Evolutionary conservation across 2,888 invertebrate genomes (phyloP).

Genomic region (Sinopyrophorus schimmeli): DNA sequence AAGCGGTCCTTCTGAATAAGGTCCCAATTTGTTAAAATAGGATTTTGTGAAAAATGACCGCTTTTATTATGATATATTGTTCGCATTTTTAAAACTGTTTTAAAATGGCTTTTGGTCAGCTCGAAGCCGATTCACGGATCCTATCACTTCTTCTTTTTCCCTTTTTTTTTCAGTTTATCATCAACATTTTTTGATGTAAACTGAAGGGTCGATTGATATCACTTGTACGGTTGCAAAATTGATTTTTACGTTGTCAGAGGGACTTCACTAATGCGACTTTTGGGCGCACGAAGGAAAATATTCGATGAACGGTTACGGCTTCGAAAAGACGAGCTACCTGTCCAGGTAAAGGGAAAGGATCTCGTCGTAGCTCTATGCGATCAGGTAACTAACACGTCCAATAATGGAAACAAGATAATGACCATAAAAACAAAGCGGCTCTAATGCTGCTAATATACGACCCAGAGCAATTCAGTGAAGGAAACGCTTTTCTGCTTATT

Average conservation of each 20-base stretch:
- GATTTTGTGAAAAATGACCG: conserved; percentile 48
- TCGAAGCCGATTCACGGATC: neutral
- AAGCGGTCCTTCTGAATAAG: conserved; percentile 37
- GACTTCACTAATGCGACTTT: too few relatives aligned
- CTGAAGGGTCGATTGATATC: too few relatives aligned
- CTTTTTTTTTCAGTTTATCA: neutral
- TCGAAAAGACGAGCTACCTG: too few relatives aligned
- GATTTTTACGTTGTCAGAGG: too few relatives aligned
- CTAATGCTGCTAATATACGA: conserved; percentile 46
- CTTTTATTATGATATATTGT: conserved; percentile 48
- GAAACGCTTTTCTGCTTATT: conserved; percentile 46
- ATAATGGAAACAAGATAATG: conserved; percentile 51
- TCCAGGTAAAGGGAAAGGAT: conserved; percentile 32
- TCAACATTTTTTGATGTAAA: too few relatives aligned
- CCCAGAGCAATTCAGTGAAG: conserved; percentile 45
- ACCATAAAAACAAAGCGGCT: conserved; percentile 50
- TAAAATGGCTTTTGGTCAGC: conserved; percentile 8
- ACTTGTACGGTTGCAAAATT: too few relatives aligned
- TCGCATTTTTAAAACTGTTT: conserved; percentile 23
- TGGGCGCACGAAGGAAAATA: conserved; percentile 7
- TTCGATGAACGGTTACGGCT: conserved; percentile 16
- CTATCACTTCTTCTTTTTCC: conserved; percentile 13
- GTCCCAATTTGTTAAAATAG: conserved; percentile 47
- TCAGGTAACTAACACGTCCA: conserved; percentile 48
- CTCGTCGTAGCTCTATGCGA: conserved; percentile 41